Conservation (phyloP, 2,888 invertebrate species). For the Andrena trimmerana region DNA sequence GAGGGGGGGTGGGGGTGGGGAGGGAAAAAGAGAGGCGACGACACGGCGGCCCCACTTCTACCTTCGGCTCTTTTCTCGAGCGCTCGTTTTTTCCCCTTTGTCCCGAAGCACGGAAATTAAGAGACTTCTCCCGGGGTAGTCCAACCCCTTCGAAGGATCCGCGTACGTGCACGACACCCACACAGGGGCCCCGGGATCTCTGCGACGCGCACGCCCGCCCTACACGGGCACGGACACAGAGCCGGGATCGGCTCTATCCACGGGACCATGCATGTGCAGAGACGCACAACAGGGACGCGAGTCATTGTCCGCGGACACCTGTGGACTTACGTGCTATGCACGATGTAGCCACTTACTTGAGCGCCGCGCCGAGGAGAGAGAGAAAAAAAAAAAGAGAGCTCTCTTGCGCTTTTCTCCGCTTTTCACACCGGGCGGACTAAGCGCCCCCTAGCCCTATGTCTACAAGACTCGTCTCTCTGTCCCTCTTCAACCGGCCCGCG, state of each 20-base stretch:
- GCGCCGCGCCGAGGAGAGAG: slow-evolving; percentile 17
- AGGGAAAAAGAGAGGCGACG: slow-evolving; percentile 38
- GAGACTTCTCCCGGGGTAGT: slow-evolving; percentile 78
- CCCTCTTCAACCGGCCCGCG: slow-evolving; percentile 43
- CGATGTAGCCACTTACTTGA: slow-evolving; percentile 80
- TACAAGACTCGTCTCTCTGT: slow-evolving; percentile 60
- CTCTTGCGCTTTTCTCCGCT: slow-evolving; percentile 81
- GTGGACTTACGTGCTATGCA: slow-evolving; percentile 79
- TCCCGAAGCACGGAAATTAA: slow-evolving; percentile 80
- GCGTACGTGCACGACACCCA: slow-evolving; percentile 49
- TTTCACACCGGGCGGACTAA: slow-evolving; percentile 70
- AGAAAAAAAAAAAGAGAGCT: slow-evolving; percentile 54
- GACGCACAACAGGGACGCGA: slow-evolving; percentile 66
- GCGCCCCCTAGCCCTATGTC: slow-evolving; percentile 69
- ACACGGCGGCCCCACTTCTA: slow-evolving; percentile 49
- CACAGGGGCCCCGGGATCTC: slow-evolving; percentile 18
- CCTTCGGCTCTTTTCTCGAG: slow-evolving; percentile 73
- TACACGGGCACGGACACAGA: background rate
- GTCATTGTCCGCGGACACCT: slow-evolving; percentile 84
- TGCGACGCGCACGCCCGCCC: slow-evolving; percentile 18
- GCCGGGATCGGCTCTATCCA: slow-evolving; percentile 43
- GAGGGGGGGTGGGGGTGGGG: background rate
- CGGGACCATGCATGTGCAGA: slow-evolving; percentile 55
- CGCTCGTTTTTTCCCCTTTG: slow-evolving; percentile 75
- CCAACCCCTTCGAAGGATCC: slow-evolving; percentile 72